Percentiles rank a stretch among this genome's conserved stretches.
Evolutionary conservation across 2,888 invertebrate genomes (phyloP).

Genomic region (Elysia crispata): DNA sequence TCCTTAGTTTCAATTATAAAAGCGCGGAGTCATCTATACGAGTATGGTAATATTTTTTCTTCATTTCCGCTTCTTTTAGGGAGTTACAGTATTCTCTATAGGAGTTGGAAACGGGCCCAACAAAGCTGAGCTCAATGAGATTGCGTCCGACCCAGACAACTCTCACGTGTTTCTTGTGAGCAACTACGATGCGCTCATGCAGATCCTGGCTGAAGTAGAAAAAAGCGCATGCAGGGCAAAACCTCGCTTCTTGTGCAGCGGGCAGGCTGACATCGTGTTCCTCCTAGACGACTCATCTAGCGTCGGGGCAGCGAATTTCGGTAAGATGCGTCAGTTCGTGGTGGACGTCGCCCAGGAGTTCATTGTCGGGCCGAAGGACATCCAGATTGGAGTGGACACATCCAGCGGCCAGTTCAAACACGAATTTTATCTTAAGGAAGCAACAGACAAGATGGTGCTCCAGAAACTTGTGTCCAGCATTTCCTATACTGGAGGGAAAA

Average conservation of each 20-base stretch:
- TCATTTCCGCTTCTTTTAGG: no score
- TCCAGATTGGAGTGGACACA: constrained; percentile 64
- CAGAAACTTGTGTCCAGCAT: constrained; percentile 34
- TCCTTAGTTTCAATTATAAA: no score
- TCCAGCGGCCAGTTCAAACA: constrained; percentile 58
- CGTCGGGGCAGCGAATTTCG: constrained; percentile 62
- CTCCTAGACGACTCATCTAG: constrained; percentile 67
- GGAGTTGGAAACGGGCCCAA: constrained; percentile 63
- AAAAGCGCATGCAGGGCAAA: constrained; percentile 53
- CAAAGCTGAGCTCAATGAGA: constrained; percentile 61
- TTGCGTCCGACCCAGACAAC: constrained; percentile 66
- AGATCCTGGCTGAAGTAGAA: constrained; percentile 61
- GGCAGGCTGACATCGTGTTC: constrained; percentile 67
- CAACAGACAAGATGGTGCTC: constrained; percentile 48
- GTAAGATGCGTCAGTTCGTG: constrained; percentile 64
- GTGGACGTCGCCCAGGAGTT: constrained; percentile 60
- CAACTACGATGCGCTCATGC: constrained; percentile 64
- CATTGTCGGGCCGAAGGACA: constrained; percentile 59
- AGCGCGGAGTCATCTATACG: no score
- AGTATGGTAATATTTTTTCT: no score
- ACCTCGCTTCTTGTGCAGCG: constrained; percentile 55
- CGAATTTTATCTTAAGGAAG: constrained; percentile 62
- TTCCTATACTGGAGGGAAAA: constrained; percentile 55
- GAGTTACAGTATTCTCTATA: constrained; percentile 66
- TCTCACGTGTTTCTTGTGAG: constrained; percentile 66